Conservation (phyloP, 2,113 vertebrate genomes). For the Phoenicopterus ruber region DNA sequence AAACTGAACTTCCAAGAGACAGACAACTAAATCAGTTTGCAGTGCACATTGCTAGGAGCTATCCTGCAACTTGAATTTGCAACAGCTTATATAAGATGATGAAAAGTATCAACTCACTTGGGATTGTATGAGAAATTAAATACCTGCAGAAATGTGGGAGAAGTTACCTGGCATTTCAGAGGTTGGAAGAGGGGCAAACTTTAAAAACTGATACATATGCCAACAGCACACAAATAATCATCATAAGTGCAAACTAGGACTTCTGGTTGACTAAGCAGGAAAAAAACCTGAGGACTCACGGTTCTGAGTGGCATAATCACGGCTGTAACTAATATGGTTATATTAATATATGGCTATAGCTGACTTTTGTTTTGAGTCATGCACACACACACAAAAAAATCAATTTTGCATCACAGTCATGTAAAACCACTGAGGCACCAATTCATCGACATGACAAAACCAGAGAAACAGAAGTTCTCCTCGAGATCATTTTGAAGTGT, state of each 20-base stretch:
- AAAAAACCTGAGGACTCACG: neutral
- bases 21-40: neutral
- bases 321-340: neutral
- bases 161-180: neutral
- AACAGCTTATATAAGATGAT: neutral
- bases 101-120: neutral
- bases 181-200: neutral
- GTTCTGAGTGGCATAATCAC: neutral
- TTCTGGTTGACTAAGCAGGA: neutral
- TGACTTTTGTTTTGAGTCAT: neutral
- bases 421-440: neutral
- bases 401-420: neutral
- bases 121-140: neutral
- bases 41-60: neutral
- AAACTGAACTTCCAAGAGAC: neutral
- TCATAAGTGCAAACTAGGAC: neutral
- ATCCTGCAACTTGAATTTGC: neutral
- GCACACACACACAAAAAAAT: neutral
- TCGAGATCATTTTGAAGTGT: neutral
- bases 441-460: neutral
- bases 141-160: neutral
- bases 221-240: neutral
- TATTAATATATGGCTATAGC: neutral
- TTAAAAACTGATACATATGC: neutral
- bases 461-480: neutral